A percentile compares a stretch with the other conserved stretches of the same genome.
phyloP scores from a whole-genome alignment of 2,113 vertebrate species.

The Euleptes europaea region DNA sequence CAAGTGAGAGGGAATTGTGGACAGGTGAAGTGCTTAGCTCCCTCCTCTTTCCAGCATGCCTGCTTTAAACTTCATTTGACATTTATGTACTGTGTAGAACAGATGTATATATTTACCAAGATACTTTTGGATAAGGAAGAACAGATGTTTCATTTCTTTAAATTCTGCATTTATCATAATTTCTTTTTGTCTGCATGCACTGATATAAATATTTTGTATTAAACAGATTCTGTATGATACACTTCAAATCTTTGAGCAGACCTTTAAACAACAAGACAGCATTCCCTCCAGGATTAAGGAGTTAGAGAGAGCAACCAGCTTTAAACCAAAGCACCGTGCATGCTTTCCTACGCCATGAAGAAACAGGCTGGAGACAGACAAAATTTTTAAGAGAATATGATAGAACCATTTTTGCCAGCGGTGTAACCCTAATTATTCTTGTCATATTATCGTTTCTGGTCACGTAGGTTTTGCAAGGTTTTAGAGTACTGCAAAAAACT shows the following conservation, averaged over 20 bases:
- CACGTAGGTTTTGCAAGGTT: neutral
- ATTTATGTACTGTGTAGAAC: neutral
- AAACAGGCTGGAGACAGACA: neutral
- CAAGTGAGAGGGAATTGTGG: neutral
- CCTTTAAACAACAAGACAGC: neutral
- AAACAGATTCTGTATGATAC: neutral
- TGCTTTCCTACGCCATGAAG: neutral
- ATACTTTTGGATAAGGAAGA: neutral
- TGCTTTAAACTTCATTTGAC: neutral
- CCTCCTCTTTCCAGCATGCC: neutral
- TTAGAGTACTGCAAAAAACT: neutral
- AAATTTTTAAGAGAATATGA: neutral
- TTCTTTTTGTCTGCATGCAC: neutral
- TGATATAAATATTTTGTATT: neutral
- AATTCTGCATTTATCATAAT: neutral
- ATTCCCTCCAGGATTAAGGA: neutral
- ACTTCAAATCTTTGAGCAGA: neutral
- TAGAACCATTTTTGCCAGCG: neutral
- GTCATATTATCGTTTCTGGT: neutral
- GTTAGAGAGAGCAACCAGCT: neutral
- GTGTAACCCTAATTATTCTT: neutral
- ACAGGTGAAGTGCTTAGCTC: neutral
- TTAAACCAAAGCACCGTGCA: neutral
- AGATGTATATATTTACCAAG: neutral
- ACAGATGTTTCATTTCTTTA: neutral